Evolutionary conservation across 2,888 invertebrate species (phyloP).

Genomic region (Cremastinae sp.): DNA sequence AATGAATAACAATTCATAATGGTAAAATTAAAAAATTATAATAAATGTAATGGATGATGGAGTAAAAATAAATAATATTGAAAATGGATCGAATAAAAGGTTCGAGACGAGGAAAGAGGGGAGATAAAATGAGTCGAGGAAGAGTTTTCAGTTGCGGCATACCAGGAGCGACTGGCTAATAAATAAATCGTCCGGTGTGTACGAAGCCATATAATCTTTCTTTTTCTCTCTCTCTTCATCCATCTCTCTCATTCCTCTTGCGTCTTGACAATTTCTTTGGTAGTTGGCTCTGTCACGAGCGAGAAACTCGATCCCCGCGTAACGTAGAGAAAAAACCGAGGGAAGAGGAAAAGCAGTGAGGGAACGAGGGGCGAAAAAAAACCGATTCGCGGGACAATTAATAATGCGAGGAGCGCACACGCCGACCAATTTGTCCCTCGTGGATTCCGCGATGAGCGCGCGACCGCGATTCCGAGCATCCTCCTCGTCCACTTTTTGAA

Average conservation of each 20-base stretch:
- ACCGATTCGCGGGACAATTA: conserved; percentile 72
- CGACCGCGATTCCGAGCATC: conserved; percentile 28
- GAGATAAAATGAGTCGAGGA: background rate
- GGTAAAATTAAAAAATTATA: too few species aligned
- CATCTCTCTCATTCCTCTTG: conserved; percentile 16
- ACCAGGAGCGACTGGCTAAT: conserved; percentile 71
- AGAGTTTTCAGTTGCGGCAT: conserved; percentile 49
- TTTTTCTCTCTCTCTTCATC: conserved; percentile 22
- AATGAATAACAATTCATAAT: too few species aligned
- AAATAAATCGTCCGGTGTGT: conserved; percentile 72
- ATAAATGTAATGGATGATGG: too few species aligned
- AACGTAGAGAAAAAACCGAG: conserved; percentile 7
- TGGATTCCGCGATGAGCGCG: conserved; percentile 71
- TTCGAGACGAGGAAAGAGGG: background rate
- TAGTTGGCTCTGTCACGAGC: conserved; percentile 63
- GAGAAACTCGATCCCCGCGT: conserved; percentile 63
- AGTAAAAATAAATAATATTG: too few species aligned
- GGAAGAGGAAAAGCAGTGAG: background rate
- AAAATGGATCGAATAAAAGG: too few species aligned
- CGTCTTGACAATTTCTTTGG: conserved; percentile 37
- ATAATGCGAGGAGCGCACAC: conserved; percentile 75
- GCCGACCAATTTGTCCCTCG: conserved; percentile 76
- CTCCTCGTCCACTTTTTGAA: conserved; percentile 65
- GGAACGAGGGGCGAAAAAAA: conserved; percentile 44
- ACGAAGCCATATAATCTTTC: conserved; percentile 36